Base-by-base conservation (phyloP, 1,140 invertebrate species). In the Neomicropteryx cornuta region DNA sequence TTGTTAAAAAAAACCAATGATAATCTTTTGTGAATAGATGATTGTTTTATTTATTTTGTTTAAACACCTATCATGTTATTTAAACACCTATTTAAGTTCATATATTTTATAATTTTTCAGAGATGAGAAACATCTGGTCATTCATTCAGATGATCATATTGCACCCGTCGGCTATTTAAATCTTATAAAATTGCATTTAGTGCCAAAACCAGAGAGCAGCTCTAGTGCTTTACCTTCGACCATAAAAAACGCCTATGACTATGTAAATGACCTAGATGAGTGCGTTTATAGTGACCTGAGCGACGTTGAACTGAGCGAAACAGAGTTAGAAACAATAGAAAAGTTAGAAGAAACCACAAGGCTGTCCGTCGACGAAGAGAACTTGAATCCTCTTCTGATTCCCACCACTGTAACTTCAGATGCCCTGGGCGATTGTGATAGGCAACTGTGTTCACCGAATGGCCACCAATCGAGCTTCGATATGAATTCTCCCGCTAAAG, bases 161-260 rank as follows among this genome's bases (percentile, higher is more conserved):
- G 89, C 89, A 27, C 87, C 89, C 28, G 91, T 94, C 35, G 90
- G 87, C 33, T 97, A 93, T 62, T 68, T 97, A 19, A 91, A 86
- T 62, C 78, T 96, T 41, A 80, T 77, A 43, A 85, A 84, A 58
- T 60, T 94, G 27, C 79, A 80, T 46, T 63, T 90, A 42, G 77
- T 82, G 62, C 62, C 77, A 38, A 84, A 86, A 68, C 55, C 72
- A 50, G 56, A 70, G 66, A 56, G 55, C 58, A 62, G 50, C 23
- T 51, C 53, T 42, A 43, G 41, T 36, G 50, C 54, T 20, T 61
- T 72, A 43, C 55, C 60, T 44, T 52, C 52, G n/a, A 63, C 63
- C 41, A 60, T 74, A 1, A 73, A 72, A 51, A 69, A 58, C 43
- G 64, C 70, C 5, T 54, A 73, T 41, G 72, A 75, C 50, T 75